Evolutionary conservation across 1,140 invertebrate genomes (phyloP).

Genomic region (Ceratosolen solmsi): DNA sequence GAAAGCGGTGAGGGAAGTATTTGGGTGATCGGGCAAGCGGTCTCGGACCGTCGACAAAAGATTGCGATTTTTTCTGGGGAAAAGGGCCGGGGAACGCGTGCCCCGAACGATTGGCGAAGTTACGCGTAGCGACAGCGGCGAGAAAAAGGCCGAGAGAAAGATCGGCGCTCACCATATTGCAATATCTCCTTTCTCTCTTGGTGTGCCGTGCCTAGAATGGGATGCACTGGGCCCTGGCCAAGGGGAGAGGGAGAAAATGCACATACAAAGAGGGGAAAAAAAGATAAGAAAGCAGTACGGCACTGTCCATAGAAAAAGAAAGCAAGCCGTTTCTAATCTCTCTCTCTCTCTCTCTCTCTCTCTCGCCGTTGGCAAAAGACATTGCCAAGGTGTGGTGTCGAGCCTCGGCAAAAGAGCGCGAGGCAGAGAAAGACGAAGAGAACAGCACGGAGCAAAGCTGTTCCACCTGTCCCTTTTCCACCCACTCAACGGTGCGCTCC

Average conservation of each 20-base stretch:
- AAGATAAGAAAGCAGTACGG: conserved; percentile 13
- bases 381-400: conserved; percentile 20
- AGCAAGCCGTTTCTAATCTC: conserved; percentile 39
- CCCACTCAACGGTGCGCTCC: not conserved
- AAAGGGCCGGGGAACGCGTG: not conserved
- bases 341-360: not conserved
- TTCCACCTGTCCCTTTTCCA: conserved; percentile 32
- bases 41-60: not conserved
- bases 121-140: not conserved
- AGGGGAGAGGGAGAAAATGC: not conserved
- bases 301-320: conserved; percentile 32
- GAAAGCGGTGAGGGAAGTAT: no score
- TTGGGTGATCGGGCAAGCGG: no score
- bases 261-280: not conserved
- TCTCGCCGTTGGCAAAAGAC: not conserved
- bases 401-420: conserved; percentile 8
- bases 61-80: no score
- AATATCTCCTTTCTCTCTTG: conserved; percentile 39
- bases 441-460: no score
- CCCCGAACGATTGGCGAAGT: not conserved
- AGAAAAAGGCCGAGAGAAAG: not conserved
- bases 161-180: not conserved
- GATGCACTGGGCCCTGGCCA: not conserved
- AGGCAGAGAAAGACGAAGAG: not conserved
- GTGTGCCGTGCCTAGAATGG: not conserved